phyloP scores from a whole-genome alignment of 2,797 vertebrate species.

The Liparis tanakae region DNA sequence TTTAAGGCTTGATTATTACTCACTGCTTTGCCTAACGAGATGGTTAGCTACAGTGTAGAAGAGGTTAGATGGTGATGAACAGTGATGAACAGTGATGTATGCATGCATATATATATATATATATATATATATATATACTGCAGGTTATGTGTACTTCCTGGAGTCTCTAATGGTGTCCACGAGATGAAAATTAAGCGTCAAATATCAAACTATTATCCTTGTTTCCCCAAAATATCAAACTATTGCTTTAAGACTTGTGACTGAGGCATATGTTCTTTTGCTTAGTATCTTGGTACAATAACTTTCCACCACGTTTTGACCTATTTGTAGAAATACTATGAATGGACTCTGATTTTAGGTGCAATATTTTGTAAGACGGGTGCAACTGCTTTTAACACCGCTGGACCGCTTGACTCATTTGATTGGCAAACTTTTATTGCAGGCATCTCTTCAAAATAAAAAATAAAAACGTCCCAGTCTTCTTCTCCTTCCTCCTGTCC shows the following conservation, averaged over 20 bases:
- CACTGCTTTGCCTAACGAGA: not conserved
- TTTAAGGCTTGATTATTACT: not conserved
- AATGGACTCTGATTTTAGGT: not conserved
- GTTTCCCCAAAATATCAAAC: no score
- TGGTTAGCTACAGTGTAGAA: not conserved
- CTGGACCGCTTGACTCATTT: not conserved
- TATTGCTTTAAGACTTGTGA: no score
- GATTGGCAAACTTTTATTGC: not conserved
- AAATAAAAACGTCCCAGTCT: conserved; percentile 6
- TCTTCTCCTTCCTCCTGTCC: conserved; percentile 23
- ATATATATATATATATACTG: no score
- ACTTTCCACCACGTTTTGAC: no score
- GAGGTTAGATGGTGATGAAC: not conserved
- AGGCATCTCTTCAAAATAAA: not conserved
- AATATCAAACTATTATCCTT: no score
- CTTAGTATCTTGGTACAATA: no score
- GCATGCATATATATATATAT: no score
- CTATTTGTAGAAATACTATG: not conserved
- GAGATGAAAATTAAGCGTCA: not conserved
- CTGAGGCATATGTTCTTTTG: no score
- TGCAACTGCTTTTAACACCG: not conserved
- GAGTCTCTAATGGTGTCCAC: not conserved
- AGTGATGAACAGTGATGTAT: no score
- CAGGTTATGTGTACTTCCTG: not conserved
- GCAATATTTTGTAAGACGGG: not conserved